Evolutionary conservation across 2,797 vertebrate genomes (phyloP).

Genomic region (Microctenopoma stevenorrisi): DNA sequence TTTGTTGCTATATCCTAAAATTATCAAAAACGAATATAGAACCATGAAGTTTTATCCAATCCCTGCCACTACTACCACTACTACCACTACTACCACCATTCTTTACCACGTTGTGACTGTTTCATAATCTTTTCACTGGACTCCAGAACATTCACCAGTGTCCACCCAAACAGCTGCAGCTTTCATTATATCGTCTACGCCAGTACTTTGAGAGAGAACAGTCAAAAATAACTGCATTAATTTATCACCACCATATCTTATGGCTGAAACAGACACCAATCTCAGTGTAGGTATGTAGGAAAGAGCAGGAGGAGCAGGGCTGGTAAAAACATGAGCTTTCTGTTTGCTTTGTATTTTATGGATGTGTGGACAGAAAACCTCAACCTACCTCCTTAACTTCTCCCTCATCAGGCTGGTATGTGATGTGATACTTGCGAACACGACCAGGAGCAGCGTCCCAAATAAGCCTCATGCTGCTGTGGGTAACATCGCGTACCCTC

Average conservation of each 20-base stretch:
- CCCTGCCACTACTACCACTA: conserved; percentile 27
- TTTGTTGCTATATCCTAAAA: conserved; percentile 45
- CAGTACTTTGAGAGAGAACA: conserved; percentile 51
- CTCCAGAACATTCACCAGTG: conserved; percentile 41
- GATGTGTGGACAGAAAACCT: neutral
- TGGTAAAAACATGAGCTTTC: conserved; percentile 24
- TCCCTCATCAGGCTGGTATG: conserved; percentile 88
- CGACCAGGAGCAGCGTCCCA: conserved; percentile 93
- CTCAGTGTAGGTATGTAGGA: conserved; percentile 5
- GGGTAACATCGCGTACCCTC: conserved; percentile 91
- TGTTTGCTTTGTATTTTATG: conserved; percentile 1
- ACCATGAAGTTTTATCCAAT: conserved; percentile 63
- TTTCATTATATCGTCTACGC: conserved; percentile 54
- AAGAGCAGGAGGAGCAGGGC: neutral
- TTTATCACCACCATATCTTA: conserved; percentile 57
- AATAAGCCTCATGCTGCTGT: conserved; percentile 89
- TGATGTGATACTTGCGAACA: conserved; percentile 91
- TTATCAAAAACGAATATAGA: conserved; percentile 49
- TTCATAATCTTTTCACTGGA: conserved; percentile 50
- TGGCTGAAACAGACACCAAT: conserved; percentile 60
- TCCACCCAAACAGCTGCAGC: conserved; percentile 62
- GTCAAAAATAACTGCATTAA: conserved; percentile 58
- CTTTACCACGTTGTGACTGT: conserved; percentile 52
- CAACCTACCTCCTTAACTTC: conserved; percentile 90
- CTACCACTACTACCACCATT: conserved; percentile 23